Percentiles rank a stretch among this genome's conserved stretches.
Evolutionary conservation across 2,888 invertebrate species (phyloP).

Genomic region (Chrysodeixis includens): DNA sequence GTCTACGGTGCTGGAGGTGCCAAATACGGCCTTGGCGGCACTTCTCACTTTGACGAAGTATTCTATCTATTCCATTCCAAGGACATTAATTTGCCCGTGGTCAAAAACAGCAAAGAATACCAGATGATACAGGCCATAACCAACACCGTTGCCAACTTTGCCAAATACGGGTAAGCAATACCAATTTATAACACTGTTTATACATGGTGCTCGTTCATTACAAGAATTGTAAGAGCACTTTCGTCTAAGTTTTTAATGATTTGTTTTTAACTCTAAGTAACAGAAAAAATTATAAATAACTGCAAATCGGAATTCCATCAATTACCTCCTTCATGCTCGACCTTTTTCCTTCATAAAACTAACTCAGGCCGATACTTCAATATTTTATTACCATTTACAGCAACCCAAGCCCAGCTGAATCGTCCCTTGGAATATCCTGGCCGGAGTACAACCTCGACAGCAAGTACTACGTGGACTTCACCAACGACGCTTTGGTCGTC

Average conservation of each 20-base stretch:
- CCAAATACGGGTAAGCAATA: conserved; percentile 71
- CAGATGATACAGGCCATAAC: conserved; percentile 66
- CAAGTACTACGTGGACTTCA: conserved; percentile 29
- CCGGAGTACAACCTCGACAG: conserved; percentile 55
- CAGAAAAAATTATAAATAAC: no score
- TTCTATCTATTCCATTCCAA: conserved; percentile 65
- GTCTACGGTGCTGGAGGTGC: conserved; percentile 56
- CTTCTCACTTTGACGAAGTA: conserved; percentile 68
- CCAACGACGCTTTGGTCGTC: conserved; percentile 28
- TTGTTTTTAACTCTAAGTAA: no score
- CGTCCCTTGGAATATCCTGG: conserved; percentile 65
- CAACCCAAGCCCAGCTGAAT: conserved; percentile 68
- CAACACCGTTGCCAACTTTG: conserved; percentile 71
- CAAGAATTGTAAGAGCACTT: no score
- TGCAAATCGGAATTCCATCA: no score
- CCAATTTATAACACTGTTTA: no score
- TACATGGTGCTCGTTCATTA: no score
- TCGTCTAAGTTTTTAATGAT: no score
- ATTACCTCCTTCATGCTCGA: no score
- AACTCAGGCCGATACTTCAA: no score
- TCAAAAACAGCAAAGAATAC: conserved; percentile 62
- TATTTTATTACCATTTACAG: conserved; percentile 59
- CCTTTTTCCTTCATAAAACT: no score
- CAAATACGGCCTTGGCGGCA: conserved; percentile 60
- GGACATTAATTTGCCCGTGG: conserved; percentile 54